Evolutionary conservation across 30 jellyfish, hydroid and myxozoan genomes (phyloP).

Genomic region (Pseudorhiza aurosa): DNA sequence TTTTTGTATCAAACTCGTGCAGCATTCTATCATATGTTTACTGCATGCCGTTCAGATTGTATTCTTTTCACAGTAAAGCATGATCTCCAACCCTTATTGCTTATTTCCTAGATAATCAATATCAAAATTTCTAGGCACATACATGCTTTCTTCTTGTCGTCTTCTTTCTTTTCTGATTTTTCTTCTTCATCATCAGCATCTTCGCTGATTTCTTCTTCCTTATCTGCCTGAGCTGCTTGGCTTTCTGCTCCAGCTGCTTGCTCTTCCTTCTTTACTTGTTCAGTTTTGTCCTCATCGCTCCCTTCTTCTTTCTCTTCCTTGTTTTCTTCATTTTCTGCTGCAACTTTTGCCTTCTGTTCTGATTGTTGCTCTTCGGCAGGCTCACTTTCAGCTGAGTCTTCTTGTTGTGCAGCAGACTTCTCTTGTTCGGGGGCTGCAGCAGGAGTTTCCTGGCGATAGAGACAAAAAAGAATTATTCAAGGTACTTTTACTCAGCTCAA

Average conservation of each 20-base stretch:
- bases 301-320: conserved; percentile 22
- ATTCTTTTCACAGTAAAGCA: background rate
- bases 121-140: background rate
- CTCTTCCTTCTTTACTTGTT: conserved; percentile 14
- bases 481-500: too few species aligned
- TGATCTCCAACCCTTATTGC: background rate
- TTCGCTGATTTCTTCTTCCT: conserved; percentile 13
- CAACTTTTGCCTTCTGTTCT: conserved; percentile 52
- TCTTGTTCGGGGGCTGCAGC: conserved; percentile 47
- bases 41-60: too few species aligned
- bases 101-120: background rate
- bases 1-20: too few species aligned
- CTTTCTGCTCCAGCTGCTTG: conserved; percentile 27
- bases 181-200: conserved; percentile 17
- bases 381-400: conserved; percentile 19
- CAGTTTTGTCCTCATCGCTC: conserved; percentile 6
- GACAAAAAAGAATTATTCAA: too few species aligned
- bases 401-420: conserved; percentile 29
- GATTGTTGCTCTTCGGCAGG: conserved; percentile 31
- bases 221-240: conserved; percentile 7
- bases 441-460: conserved; percentile 67
- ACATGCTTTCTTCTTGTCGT: conserved; percentile 45
- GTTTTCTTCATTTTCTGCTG: conserved; percentile 6
- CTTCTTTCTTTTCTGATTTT: conserved; percentile 43
- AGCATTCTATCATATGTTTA: too few species aligned